These are phyloP conservation scores for Apodemus speciosus DNA, from an alignment of 2,113 vertebrate genomes.

Conservation along the genomic window DNA sequence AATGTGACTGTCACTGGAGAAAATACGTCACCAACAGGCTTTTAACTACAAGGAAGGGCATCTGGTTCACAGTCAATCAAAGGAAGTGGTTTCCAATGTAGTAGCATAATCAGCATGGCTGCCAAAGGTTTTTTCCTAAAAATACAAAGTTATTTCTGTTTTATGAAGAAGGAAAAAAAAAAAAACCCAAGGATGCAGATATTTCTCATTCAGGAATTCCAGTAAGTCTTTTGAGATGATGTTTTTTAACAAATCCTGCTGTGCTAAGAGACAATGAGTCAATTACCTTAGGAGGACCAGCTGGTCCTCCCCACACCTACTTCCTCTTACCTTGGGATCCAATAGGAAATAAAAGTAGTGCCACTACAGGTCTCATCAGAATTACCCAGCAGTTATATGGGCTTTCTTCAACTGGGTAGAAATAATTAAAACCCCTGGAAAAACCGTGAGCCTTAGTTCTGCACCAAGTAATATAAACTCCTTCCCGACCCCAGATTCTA, in stretches of 20 bases:
- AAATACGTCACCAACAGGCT: background rate
- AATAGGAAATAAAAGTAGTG: slow-evolving; percentile 37
- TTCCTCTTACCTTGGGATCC: background rate
- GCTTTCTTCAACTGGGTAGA: background rate
- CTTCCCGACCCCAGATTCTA: background rate
- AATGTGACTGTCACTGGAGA: background rate
- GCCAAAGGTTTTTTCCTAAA: slow-evolving; percentile 59
- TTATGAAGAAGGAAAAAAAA: slow-evolving; percentile 49
- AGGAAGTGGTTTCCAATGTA: slow-evolving; percentile 60
- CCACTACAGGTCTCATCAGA: slow-evolving; percentile 3
- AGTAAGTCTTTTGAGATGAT: slow-evolving; percentile 60
- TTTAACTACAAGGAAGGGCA: slow-evolving; percentile 44
- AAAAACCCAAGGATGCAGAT: background rate
- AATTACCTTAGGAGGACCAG: slow-evolving; percentile 7
- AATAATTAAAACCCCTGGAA: slow-evolving; percentile 40
- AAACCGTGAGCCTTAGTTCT: background rate
- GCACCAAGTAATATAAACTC: background rate
- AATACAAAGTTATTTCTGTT: slow-evolving; percentile 70
- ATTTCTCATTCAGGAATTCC: slow-evolving; percentile 67
- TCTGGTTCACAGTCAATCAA: slow-evolving; percentile 60
- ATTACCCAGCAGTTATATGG: background rate
- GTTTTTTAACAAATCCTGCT: slow-evolving; percentile 57
- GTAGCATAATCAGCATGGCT: slow-evolving; percentile 50
- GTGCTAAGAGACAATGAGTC: slow-evolving; percentile 49
- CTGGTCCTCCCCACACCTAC: background rate